A percentile compares a stretch with the other conserved stretches of the same genome.
Conservation (phyloP, 1,140 invertebrate genomes). For the Sarcophaga peregrina region DNA sequence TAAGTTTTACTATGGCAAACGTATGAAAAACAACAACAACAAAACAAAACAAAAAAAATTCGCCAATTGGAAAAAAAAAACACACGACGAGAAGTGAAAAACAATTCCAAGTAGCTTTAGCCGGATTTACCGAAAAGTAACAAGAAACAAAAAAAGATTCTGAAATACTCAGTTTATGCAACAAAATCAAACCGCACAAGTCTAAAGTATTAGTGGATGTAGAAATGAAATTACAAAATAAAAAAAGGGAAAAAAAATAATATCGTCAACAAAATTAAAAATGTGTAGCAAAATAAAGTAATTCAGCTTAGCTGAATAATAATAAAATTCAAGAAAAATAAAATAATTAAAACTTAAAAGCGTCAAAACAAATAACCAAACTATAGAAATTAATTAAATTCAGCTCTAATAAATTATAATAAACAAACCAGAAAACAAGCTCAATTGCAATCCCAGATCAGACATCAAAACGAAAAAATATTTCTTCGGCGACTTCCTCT, state of each 20-base stretch:
- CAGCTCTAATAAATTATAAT: background rate
- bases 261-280: too few species aligned
- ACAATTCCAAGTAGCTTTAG: conserved; percentile 1
- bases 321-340: background rate
- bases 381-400: background rate
- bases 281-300: background rate
- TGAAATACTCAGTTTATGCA: background rate
- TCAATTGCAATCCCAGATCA: too few species aligned
- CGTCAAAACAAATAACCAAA: background rate
- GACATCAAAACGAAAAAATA: too few species aligned
- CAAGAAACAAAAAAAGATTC: background rate
- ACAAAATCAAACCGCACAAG: conserved; percentile 20
- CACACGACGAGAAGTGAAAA: background rate
- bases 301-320: background rate
- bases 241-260: background rate
- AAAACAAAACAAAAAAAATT: background rate
- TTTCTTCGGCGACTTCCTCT: too few species aligned
- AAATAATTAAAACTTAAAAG: background rate
- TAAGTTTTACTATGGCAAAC: background rate
- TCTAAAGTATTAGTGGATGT: conserved; percentile 15
- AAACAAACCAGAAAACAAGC: background rate
- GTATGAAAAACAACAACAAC: background rate
- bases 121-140: background rate
- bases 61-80: background rate
- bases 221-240: background rate